These are phyloP conservation scores for Polydrusus cervinus DNA, from an alignment of 2,888 invertebrate species.

Conservation along the genomic window DNA sequence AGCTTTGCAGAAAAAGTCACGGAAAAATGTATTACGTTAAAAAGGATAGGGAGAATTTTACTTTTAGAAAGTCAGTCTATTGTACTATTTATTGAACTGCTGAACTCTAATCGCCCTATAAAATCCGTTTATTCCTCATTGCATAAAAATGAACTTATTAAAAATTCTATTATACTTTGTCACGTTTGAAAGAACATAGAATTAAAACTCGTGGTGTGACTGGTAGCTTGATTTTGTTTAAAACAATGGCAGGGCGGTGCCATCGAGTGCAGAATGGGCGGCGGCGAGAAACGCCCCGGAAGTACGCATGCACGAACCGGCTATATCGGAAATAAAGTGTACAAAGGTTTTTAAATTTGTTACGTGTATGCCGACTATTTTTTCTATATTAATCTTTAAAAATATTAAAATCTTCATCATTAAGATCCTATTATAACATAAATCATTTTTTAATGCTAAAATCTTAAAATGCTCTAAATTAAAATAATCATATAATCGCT, in stretches of 20 bases:
- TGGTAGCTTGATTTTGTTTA: slow-evolving; percentile 46
- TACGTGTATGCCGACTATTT: not conserved
- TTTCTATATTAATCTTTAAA: no score
- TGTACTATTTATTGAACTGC: no score
- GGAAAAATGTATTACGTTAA: no score
- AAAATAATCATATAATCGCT: no score
- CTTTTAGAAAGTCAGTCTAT: no score
- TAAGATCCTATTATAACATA: no score
- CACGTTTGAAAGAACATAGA: slow-evolving; percentile 35
- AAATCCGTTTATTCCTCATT: not conserved
- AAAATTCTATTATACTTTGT: slow-evolving; percentile 34
- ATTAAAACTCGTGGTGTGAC: slow-evolving; percentile 34
- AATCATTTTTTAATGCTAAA: no score
- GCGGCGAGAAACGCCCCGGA: slow-evolving; percentile 38
- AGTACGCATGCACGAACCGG: slow-evolving; percentile 32
- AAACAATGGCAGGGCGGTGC: slow-evolving; percentile 46
- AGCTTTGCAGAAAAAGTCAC: no score
- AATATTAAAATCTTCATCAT: no score
- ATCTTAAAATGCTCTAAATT: no score
- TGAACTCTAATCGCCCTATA: not conserved
- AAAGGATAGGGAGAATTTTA: no score
- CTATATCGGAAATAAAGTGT: slow-evolving; percentile 23
- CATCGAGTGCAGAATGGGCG: slow-evolving; percentile 25
- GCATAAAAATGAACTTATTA: slow-evolving; percentile 18
- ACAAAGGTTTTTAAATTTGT: slow-evolving; percentile 10